Base-by-base conservation (phyloP, 1,140 invertebrate genomes). In the Brachionus koreanus region DNA sequence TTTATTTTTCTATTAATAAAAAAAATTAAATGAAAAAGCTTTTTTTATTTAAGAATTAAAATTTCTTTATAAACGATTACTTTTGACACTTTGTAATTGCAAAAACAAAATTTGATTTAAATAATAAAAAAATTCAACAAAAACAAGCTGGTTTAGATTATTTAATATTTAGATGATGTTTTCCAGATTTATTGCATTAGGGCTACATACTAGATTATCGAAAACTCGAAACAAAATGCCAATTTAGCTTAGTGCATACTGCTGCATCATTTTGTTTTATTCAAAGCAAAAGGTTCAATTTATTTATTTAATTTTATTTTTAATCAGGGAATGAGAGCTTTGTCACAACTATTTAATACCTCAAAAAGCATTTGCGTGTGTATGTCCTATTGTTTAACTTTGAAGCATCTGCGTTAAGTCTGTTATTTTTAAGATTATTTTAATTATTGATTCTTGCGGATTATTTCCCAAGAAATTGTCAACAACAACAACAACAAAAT, bases 401-500 rank as follows among this genome's bases (percentile, higher is more conserved):
- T 23, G 19, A 57, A 57, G 49, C 49, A 57, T 57, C 49, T 57
- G 49, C 49, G 16, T 19, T 23, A 57, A 57, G 49, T 57, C 49
- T 57, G 19, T 57, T 57, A 57, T 57, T 57, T 57, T 19, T 57
- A 57, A 57, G 49, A 57, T 39, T 69, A 37, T 69, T 69, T 69
- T 69, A 69, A 69, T 69, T 69, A 69, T 69, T 69, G 29, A 69
- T 65, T 69, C 65, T 69, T 69, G 37, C 37, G 65, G 65, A 69
- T 69, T 69, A 69, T 69, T 69, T 69, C 65, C 65, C 65, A 69
- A 69, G 65, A 69, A 69, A 69, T 69, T 69, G 65, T 69, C 65
- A 69, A 69, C 65, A 69, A 69, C 61, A 63, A 29, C 12, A 57
- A 57, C 49, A 57, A 63, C 19, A 63, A 23, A 7, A 69, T 39